These are phyloP conservation scores for Saccopteryx bilineata DNA, from an alignment of 2,113 vertebrate genomes.

Conservation along the genomic window DNA sequence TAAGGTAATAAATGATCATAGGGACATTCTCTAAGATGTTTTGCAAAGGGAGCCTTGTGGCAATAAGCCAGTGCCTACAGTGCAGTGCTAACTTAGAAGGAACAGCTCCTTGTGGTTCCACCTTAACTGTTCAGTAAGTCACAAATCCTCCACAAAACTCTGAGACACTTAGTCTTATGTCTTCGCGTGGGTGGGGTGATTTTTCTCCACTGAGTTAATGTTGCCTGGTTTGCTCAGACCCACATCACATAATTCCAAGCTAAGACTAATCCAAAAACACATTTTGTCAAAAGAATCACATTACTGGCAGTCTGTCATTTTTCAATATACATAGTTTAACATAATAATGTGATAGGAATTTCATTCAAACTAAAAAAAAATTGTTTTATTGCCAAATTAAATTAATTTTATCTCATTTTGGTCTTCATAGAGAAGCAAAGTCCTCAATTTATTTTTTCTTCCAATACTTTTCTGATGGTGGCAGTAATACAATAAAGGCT, in stretches of 20 bases:
- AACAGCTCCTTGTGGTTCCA: background rate
- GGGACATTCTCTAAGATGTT: background rate
- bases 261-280: background rate
- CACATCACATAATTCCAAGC: background rate
- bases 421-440: background rate
- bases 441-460: slow-evolving; percentile 2
- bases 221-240: background rate
- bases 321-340: background rate
- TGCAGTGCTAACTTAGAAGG: background rate
- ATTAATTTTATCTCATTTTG: slow-evolving; percentile 38
- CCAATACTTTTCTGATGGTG: background rate
- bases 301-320: background rate
- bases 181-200: no score
- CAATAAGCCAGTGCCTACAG: accelerated
- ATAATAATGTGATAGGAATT: background rate
- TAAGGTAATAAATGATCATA: background rate
- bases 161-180: background rate
- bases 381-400: background rate
- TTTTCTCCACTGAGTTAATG: background rate
- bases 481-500: background rate
- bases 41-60: background rate
- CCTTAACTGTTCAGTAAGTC: background rate
- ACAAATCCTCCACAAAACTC: background rate
- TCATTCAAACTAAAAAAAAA: background rate
- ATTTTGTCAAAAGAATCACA: background rate